These are phyloP conservation scores for Hylaea fasciaria DNA, from an alignment of 2,888 invertebrate species.

Conservation along the genomic window DNA sequence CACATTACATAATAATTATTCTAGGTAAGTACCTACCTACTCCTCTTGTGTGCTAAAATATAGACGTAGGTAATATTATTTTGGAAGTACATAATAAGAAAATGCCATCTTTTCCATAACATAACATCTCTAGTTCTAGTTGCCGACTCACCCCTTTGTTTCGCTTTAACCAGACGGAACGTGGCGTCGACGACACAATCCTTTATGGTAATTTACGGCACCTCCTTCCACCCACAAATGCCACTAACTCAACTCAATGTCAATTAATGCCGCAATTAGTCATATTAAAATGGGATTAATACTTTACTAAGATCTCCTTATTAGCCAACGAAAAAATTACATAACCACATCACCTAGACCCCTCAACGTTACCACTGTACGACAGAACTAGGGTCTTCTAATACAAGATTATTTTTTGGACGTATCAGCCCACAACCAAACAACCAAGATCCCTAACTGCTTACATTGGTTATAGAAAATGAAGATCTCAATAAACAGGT, in stretches of 20 bases:
- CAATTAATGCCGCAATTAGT: slow-evolving; percentile 74
- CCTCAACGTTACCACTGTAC: neutral
- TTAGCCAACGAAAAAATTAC: slow-evolving; percentile 50
- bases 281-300: slow-evolving; percentile 79
- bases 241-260: slow-evolving; percentile 49
- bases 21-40: no score
- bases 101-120: no score
- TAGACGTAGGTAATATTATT: no score
- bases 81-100: no score
- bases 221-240: slow-evolving; percentile 44
- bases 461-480: neutral
- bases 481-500: slow-evolving; percentile 16
- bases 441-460: neutral
- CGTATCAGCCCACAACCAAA: slow-evolving; percentile 9
- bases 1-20: no score
- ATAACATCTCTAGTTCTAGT: slow-evolving; percentile 24
- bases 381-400: slow-evolving; percentile 1
- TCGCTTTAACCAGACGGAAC: slow-evolving; percentile 4
- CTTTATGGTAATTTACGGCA: slow-evolving; percentile 35
- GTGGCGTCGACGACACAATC: slow-evolving; percentile 12
- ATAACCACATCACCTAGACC: slow-evolving; percentile 13
- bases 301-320: slow-evolving; percentile 63
- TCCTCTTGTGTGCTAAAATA: no score
- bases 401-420: slow-evolving; percentile 2
- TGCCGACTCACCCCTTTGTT: slow-evolving; percentile 37